phyloP scores from a whole-genome alignment of 1,140 invertebrate species.

The Hylaeus anthracinus region DNA sequence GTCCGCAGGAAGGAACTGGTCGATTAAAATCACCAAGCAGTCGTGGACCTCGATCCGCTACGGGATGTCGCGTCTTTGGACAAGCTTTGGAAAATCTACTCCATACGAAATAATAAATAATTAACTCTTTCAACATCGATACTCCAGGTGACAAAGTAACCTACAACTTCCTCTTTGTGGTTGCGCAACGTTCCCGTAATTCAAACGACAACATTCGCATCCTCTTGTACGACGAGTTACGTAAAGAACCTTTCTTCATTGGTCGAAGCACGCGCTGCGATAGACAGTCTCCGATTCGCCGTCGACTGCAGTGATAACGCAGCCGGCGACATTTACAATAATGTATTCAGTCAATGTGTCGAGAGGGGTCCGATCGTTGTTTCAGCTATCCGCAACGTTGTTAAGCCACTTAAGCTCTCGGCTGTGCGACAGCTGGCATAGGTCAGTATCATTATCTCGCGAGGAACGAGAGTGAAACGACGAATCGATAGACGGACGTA shows the following conservation, averaged over 20 bases:
- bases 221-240: slow-evolving; percentile 7
- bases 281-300: not conserved
- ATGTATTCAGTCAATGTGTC: slow-evolving; percentile 66
- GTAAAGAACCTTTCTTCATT: not conserved
- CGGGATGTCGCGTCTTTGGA: not conserved
- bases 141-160: too few relatives aligned
- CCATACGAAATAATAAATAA: too few relatives aligned
- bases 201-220: not conserved
- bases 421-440: slow-evolving; percentile 69
- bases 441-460: slow-evolving; percentile 75
- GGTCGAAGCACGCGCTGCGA: not conserved
- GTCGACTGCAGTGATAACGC: slow-evolving; percentile 44
- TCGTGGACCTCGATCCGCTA: not conserved
- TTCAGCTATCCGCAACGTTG: slow-evolving; percentile 57
- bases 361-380: slow-evolving; percentile 56
- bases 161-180: not conserved
- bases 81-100: not conserved
- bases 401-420: slow-evolving; percentile 64
- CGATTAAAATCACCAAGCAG: slow-evolving; percentile 24
- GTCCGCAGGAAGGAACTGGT: slow-evolving; percentile 32
- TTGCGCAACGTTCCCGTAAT: slow-evolving; percentile 15
- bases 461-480: slow-evolving; percentile 73
- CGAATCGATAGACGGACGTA: slow-evolving; percentile 71
- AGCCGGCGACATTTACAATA: slow-evolving; percentile 59
- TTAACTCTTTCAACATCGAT: too few relatives aligned